Base-by-base conservation (phyloP, 1,140 invertebrate genomes). In the Hycleus cichorii region DNA sequence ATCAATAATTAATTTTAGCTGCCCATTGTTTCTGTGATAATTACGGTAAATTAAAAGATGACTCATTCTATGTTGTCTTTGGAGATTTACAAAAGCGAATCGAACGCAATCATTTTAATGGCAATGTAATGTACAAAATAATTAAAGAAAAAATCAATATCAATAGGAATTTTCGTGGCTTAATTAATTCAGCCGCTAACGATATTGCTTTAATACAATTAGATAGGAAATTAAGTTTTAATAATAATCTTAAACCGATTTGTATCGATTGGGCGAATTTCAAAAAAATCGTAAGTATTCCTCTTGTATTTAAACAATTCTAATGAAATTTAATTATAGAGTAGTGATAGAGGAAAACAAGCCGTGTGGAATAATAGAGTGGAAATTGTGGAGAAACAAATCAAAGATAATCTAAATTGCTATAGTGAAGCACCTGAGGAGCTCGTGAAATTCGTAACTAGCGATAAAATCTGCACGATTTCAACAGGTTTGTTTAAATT, bases 11-110 rank as follows among this genome's bases (percentile, higher is more conserved):
- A 10, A 45, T 52, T 52, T 45, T 44, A 52, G 50, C 50, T 7
- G 50, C 50, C 11, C 50, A 52, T 39, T 52, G 50, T 52, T 52
- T 52, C 7, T 52, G 40, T 45, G 40, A 52, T 52, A 39, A 39
- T 18, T 18, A 52, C 3, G 40, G 39, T 10, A 18, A 26, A 27
- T 4, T 52, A 10, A 39, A 39, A 52, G 43, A 43, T 52, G 50
- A 12, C 2, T 25, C 50, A 9, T 52, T 52, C 26, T 52, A 52
- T 27, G 39, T 52, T 43, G 12, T 27, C 9, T 44, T n/a, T 43
- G 50, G 11, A 5, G 24, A 52, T 7, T 44, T 43, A 11, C 10
- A 18, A 4, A 52, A 52, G 11, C 42, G 9, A 12, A 26, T 44
- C n/a, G 26, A 52, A 11, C 6, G 10, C 7, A 43, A 44, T 8